Conservation (phyloP, 2,113 vertebrate species). For the Marmota flaviventris region DNA sequence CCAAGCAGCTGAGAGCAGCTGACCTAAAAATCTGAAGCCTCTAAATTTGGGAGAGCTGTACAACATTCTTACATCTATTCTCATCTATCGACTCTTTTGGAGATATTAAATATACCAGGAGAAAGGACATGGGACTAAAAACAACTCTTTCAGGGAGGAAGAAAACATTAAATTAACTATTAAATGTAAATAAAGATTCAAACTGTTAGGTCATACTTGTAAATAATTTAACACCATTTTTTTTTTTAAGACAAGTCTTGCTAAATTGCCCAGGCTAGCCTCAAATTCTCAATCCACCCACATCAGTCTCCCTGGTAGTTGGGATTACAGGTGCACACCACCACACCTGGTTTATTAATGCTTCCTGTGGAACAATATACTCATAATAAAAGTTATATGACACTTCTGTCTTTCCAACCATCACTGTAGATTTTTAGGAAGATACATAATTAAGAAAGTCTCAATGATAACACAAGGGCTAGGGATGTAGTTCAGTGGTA, state of each 20-base stretch:
- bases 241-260: too few relatives aligned
- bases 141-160: neutral
- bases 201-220: neutral
- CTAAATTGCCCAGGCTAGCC: neutral
- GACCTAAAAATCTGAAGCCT: slow-evolving; percentile 27
- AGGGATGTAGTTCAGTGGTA: too few relatives aligned
- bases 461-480: neutral
- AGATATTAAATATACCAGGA: neutral
- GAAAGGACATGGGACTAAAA: neutral
- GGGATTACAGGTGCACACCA: neutral
- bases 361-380: neutral
- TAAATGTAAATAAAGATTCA: slow-evolving; percentile 20
- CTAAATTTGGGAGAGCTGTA: neutral
- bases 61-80: neutral
- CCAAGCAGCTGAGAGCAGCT: neutral
- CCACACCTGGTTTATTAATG: neutral
- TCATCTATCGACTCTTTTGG: slow-evolving; percentile 16
- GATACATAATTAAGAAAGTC: neutral
- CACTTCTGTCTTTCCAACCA: slow-evolving; percentile 13
- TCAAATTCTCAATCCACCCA: too few relatives aligned
- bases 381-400: neutral
- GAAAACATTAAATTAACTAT: slow-evolving; percentile 19
- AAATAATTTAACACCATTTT: neutral
- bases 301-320: neutral
- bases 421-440: neutral